Conservation (phyloP, 1,140 invertebrate species). For the Cydia splendana region DNA sequence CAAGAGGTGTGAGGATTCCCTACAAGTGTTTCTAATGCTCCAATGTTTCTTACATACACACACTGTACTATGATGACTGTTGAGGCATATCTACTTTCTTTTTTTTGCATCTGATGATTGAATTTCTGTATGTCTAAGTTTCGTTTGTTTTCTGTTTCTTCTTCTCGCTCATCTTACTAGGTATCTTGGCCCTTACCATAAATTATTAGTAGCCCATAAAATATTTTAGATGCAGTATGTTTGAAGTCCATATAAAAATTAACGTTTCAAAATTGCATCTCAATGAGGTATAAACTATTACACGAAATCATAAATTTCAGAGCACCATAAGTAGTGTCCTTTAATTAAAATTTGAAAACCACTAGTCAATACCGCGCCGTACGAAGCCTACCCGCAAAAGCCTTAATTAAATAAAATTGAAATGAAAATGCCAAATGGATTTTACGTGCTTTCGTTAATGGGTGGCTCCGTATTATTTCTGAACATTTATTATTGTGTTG, state of each 20-base stretch:
- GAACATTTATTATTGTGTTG: constrained; percentile 76
- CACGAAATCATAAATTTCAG: not conserved
- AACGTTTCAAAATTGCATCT: not conserved
- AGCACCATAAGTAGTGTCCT: not conserved
- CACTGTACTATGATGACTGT: no score
- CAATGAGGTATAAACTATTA: not conserved
- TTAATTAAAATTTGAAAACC: constrained; percentile 31
- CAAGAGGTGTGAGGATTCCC: no score
- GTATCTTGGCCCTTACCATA: no score
- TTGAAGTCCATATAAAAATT: not conserved
- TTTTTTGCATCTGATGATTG: no score
- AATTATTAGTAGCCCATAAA: no score
- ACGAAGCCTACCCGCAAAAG: constrained; percentile 43
- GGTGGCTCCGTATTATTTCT: constrained; percentile 75
- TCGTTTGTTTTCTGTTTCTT: no score
- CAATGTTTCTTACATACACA: no score
- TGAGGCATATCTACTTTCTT: no score
- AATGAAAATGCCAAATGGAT: constrained; percentile 78
- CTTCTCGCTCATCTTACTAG: no score
- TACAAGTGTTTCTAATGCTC: no score
- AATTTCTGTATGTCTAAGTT: no score
- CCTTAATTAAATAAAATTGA: constrained; percentile 80
- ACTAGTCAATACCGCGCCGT: constrained; percentile 15
- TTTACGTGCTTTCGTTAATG: constrained; percentile 78
- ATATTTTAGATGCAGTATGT: no score